Percentiles rank a stretch among this genome's conserved stretches.
Evolutionary conservation across 1,140 invertebrate genomes (phyloP).

Genomic region (Popillia japonica): DNA sequence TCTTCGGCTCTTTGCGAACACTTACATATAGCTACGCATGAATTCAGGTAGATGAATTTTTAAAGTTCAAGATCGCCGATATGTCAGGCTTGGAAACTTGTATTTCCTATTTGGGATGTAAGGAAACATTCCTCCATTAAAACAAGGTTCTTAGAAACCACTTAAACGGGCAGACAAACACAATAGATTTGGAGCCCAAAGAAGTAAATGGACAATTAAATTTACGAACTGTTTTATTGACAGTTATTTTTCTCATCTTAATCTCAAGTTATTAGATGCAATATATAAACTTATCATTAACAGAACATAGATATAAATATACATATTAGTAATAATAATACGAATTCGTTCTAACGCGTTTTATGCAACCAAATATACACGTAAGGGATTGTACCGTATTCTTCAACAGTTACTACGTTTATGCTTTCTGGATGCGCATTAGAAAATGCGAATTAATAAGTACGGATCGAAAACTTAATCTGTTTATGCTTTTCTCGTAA

Average conservation of each 20-base stretch:
- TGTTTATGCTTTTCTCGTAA: too few species aligned
- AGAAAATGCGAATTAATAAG: too few species aligned
- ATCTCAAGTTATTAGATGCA: not conserved
- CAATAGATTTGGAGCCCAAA: not conserved
- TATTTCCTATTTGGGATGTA: not conserved
- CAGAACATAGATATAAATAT: too few species aligned
- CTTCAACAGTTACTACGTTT: too few species aligned
- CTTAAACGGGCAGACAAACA: not conserved
- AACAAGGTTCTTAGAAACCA: not conserved
- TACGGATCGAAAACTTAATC: too few species aligned
- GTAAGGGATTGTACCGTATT: too few species aligned
- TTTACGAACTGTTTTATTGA: not conserved
- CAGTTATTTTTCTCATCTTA: not conserved
- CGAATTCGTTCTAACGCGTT: too few species aligned
- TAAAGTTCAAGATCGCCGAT: slow-evolving; percentile 17
- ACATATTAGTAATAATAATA: too few species aligned
- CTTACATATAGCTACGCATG: not conserved
- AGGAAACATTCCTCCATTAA: not conserved
- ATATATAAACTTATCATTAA: not conserved
- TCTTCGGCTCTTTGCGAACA: not conserved
- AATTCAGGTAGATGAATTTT: not conserved
- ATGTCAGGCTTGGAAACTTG: slow-evolving; percentile 3
- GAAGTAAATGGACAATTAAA: not conserved
- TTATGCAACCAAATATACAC: too few species aligned
- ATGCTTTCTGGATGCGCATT: too few species aligned